Base-by-base conservation (phyloP, 2,113 vertebrate species). In the Planiliza haematocheilus region DNA sequence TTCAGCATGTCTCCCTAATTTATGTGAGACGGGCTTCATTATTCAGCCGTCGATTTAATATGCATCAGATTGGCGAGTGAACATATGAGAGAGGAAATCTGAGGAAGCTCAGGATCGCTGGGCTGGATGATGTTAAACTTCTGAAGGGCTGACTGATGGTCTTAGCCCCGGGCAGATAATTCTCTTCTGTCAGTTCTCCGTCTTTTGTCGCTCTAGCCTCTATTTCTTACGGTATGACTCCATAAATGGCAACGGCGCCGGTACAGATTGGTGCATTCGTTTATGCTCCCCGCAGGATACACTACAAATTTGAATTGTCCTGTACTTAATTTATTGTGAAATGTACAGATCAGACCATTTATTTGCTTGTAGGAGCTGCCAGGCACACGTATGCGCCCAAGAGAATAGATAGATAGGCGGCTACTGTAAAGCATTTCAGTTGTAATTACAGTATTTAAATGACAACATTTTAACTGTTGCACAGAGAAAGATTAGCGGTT, bases 21-120 rank as follows among this genome's bases (percentile, higher is more conserved):
- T 89, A 89, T 80, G 76, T 77, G 84, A 71, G 82, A 87, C 85
- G 63, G 73, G 75, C 84, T 89, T 89, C 83, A 87, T 89, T 91
- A 88, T 89, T 91, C 85, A 88, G 41, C 38, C 37, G 7, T 37
- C 77, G 70, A 90, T 89, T 89, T 85, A 88, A 91, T 88, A 88
- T 89, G 84, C 79, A 82, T 89, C 63, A 83, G 56, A 82, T 43
- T 43, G 75, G 66, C 58, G 60, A 46, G 61, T 12, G 66, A 76
- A 74, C 70, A 75, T 65, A 43, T 70, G 70, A 66, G 74, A 53
- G 72, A 50, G 60, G 64, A 66, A 72, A 61, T 70, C 60, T 52
- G 46, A 70, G 71, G 82, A 85, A 74, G n/a, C 65, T n/a, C 43
- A 16, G 64, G 30, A 58, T 45, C 4, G 17, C 46, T n/a, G 30